These are phyloP conservation scores for Eledona agricola DNA, from an alignment of 2,888 invertebrate genomes.

Conservation along the genomic window DNA sequence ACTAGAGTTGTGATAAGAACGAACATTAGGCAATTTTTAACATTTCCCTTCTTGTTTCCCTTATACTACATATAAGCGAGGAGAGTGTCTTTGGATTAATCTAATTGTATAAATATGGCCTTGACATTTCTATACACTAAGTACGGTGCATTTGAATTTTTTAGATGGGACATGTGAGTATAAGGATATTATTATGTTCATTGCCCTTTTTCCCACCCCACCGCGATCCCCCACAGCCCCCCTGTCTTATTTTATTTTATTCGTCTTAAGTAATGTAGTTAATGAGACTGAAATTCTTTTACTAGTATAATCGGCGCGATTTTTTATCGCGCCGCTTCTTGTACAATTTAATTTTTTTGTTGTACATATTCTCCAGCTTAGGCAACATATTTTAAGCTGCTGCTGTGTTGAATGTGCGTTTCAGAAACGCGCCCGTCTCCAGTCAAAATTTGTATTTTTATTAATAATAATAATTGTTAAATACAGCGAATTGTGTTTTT, in stretches of 20 bases:
- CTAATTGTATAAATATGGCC: constrained; percentile 21
- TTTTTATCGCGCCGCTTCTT: constrained; percentile 15
- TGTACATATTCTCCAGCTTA: constrained; percentile 21
- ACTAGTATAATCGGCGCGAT: constrained; percentile 12
- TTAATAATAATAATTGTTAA: constrained; percentile 48
- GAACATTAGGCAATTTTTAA: constrained; percentile 15
- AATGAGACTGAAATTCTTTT: constrained; percentile 33
- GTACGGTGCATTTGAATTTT: constrained; percentile 14
- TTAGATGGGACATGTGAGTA: constrained; percentile 18
- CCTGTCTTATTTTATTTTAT: constrained; percentile 1
- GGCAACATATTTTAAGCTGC: constrained; percentile 11
- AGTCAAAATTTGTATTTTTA: constrained; percentile 55
- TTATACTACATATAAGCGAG: too few species aligned
- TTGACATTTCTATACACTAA: constrained; percentile 27
- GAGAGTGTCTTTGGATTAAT: constrained; percentile 9
- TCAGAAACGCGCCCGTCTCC: constrained; percentile 37
- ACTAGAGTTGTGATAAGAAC: constrained; percentile 31
- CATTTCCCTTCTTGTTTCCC: too few species aligned
- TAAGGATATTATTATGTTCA: constrained; percentile 15
- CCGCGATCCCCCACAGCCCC: too few species aligned
- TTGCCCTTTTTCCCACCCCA: constrained; percentile 14
- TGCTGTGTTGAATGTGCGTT: constrained; percentile 12
- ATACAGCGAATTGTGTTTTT: constrained; percentile 33
- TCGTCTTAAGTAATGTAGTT: constrained; percentile 27
- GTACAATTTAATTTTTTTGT: constrained; percentile 10